A percentile compares a stretch with the other conserved stretches of the same genome.
phyloP scores from a whole-genome alignment of 2,888 invertebrate genomes.

The Dermolepida albohirtum region DNA sequence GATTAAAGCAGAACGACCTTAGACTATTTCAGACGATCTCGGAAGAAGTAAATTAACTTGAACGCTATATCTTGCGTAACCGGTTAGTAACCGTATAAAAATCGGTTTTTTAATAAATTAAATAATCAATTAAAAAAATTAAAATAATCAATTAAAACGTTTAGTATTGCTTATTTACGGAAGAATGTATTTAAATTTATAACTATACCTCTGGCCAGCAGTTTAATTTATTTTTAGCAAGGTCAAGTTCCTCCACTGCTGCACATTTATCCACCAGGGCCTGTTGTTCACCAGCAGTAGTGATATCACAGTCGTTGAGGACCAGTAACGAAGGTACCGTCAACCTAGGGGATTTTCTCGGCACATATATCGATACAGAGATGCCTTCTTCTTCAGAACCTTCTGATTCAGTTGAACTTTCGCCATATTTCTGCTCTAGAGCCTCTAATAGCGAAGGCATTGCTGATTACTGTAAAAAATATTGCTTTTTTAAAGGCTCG shows the following conservation, averaged over 20 bases:
- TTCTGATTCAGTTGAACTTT: slow-evolving; percentile 69
- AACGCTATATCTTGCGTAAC: slow-evolving; percentile 2
- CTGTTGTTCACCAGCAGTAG: slow-evolving; percentile 86
- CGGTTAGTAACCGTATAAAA: background rate
- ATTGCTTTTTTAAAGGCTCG: background rate
- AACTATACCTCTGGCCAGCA: slow-evolving; percentile 86
- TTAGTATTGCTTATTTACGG: too few species aligned
- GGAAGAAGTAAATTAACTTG: slow-evolving; percentile 10
- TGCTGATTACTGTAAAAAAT: slow-evolving; percentile 55
- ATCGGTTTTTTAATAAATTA: slow-evolving; percentile 9
- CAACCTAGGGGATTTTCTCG: slow-evolving; percentile 81
- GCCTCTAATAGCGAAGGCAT: slow-evolving; percentile 94
- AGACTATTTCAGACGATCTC: slow-evolving; percentile 22
- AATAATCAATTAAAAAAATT: too few species aligned
- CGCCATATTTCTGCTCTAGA: slow-evolving; percentile 86
- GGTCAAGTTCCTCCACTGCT: slow-evolving; percentile 92
- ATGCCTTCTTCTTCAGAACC: slow-evolving; percentile 72
- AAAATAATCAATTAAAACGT: too few species aligned
- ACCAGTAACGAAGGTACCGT: slow-evolving; percentile 87
- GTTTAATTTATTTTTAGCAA: slow-evolving; percentile 91
- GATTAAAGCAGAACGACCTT: slow-evolving; percentile 35
- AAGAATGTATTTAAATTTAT: too few species aligned
- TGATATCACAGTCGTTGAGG: slow-evolving; percentile 91
- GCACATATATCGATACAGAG: slow-evolving; percentile 88
- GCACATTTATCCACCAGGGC: slow-evolving; percentile 85